Base-by-base conservation (phyloP, 1,140 invertebrate species). In the Ostrea edulis region DNA sequence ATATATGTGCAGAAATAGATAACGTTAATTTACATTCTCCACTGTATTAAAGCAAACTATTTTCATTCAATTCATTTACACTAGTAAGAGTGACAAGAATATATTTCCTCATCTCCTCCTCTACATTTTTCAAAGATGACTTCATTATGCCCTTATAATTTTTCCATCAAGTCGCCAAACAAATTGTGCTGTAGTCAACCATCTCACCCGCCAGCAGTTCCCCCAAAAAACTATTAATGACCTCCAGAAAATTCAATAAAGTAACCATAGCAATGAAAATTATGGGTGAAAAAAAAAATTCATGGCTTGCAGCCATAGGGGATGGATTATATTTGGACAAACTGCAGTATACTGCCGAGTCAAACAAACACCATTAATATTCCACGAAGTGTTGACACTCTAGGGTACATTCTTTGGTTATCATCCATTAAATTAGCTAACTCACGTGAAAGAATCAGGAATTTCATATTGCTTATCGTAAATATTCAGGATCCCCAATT, bases 241-340 rank as follows among this genome's bases (percentile, higher is more conserved):
- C 68, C 68, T 25, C 68, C 68, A 77, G 68, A 77, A 77, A 77
- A 77, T 77, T 77, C 68, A 29, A 77, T 77, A 77, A 35, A 77
- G 68, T 77, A 77, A 77, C 68, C 68, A 77, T 77, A 25, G 68
- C 68, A 77, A 77, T 77, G 68, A 62, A 77, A 77, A 77, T 77
- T 77, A 35, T 29, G 68, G 68, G 68, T 77, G 68, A 77, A 77
- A 77, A 44, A n/a, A 44, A 77, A 77, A 77, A 29, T 77, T 77
- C 9, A 29, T 77, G 68, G 68, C 68, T 77, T 77, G 25, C 68
- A 25, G 68, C 68, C 29, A 77, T 77, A 29, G 25, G 68, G 68
- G 68, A 77, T 77, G 68, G 68, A 25, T 77, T 77, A 35, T 77
- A 77, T 77, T 77, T 77, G 68, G 68, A 77, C 68, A 77, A 77